Evolutionary conservation across 2,797 vertebrate species (phyloP), one percentile per base, ranked within the genome.

Genomic region (Dermochelys coriacea): DNA sequence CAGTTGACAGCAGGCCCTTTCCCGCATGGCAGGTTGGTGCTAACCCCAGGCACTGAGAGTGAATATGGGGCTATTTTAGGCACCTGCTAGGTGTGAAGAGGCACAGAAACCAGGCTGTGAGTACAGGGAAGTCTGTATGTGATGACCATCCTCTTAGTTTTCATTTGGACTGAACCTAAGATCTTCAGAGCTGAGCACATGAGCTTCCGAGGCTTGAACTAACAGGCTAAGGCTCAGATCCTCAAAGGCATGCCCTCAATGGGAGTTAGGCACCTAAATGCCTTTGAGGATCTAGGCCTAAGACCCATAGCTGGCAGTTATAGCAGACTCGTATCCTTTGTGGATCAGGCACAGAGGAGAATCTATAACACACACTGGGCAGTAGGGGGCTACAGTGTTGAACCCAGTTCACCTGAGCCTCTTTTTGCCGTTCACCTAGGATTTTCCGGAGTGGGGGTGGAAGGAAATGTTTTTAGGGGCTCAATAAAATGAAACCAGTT

Each of bases 361-460:
- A 16, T 71, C 82, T 71, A 19, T 51, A 51, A 68, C 25, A 49
- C 21, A 16, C 57, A 0, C 12, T 0, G 0, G 82, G 61, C 8
- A 52, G 34, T 71, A 23, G 47, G 47, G 80, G 31, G n/a, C 82
- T 50, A 41, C 54, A 71, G 31, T 74, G 74, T 87, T 50, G 8
- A 8, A 1, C 12, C n/a, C 82, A 59, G 21, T 16, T 75, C 49
- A 80, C 45, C 3, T 61, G 29, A 41, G 12, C 8, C 50, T 79
- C 94, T 52, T 84, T 89, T 55, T 37, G 9, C 21, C 5, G 0
- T 6, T 68, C 21, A 5, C 5, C 34, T 8, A 34, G 50, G 27
- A 12, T 45, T 78, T 50, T 61, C 0, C 8, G 23, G 52, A 27
- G 9, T 15, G 16, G 0, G 0, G 0, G 37, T 64, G 45, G 8